Conservation (phyloP, 2,888 invertebrate genomes). For the Chymomyza procnemis region DNA sequence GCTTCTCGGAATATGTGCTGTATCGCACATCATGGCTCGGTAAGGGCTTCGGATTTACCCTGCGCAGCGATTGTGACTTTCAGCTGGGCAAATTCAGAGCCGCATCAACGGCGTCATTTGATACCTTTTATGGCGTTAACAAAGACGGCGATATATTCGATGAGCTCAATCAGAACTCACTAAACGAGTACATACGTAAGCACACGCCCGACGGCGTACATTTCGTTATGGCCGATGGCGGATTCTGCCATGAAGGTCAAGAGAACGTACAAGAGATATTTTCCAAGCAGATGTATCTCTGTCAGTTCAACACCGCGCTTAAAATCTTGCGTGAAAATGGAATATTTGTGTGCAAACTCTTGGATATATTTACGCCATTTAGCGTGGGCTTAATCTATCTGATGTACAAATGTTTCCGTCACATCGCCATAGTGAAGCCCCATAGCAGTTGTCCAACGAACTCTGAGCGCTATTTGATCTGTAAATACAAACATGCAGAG, state of each 20-base stretch:
- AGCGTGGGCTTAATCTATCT: constrained; percentile 96
- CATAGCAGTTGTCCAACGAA: constrained; percentile 98
- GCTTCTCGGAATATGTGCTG: constrained; percentile 91
- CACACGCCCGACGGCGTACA: constrained; percentile 88
- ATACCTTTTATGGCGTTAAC: constrained; percentile 91
- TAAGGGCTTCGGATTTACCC: constrained; percentile 97
- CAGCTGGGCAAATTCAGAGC: constrained; percentile 91
- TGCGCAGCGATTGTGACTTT: constrained; percentile 91
- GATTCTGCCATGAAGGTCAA: constrained; percentile 96
- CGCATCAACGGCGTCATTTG: constrained; percentile 92
- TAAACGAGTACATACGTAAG: constrained; percentile 86
- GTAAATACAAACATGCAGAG: constrained; percentile 85
- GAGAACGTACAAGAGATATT: constrained; percentile 97
- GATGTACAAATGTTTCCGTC: constrained; percentile 93
- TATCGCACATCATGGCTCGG: constrained; percentile 90
- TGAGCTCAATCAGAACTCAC: constrained; percentile 89
- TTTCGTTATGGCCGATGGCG: constrained; percentile 98
- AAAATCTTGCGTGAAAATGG: constrained; percentile 91
- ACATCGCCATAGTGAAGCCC: constrained; percentile 94
- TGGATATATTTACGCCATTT: constrained; percentile 96
- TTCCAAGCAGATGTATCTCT: constrained; percentile 95
- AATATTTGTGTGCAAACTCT: constrained; percentile 96
- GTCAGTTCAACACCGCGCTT: constrained; percentile 94
- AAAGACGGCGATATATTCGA: constrained; percentile 93
- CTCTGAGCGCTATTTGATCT: constrained; percentile 96